Percentiles rank a stretch among this genome's conserved stretches.
Conservation (phyloP, 1,140 invertebrate genomes). For the Chironomus tepperi region DNA sequence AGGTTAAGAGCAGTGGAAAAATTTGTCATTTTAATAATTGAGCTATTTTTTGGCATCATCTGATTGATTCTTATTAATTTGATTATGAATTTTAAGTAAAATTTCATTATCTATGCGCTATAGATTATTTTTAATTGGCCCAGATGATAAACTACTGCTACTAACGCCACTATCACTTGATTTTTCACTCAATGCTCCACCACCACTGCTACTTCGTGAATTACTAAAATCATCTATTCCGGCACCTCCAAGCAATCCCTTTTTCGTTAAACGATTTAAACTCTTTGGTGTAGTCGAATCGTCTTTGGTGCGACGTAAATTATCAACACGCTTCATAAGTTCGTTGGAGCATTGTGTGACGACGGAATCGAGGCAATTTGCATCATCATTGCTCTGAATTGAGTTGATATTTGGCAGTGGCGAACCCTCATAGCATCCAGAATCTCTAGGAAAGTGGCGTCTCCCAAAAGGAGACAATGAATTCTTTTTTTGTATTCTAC, state of each 20-base stretch:
- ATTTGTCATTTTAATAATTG: neutral
- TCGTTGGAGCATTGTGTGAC: constrained; percentile 49
- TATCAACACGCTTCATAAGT: constrained; percentile 46
- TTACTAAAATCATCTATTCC: constrained; percentile 41
- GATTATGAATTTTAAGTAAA: constrained; percentile 16
- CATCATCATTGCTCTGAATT: constrained; percentile 43
- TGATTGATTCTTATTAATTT: constrained; percentile 4
- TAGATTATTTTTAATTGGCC: constrained; percentile 41
- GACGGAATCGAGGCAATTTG: constrained; percentile 45
- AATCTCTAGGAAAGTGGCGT: constrained; percentile 67
- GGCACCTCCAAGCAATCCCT: constrained; percentile 49
- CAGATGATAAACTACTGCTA: constrained; percentile 69
- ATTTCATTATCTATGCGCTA: constrained; percentile 18
- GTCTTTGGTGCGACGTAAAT: constrained; percentile 43
- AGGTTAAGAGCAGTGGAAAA: neutral
- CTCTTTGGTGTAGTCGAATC: constrained; percentile 42
- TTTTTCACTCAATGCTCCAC: constrained; percentile 66
- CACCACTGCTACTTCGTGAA: constrained; percentile 41
- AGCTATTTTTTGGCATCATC: constrained; percentile 15
- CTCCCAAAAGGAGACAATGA: constrained; percentile 57
- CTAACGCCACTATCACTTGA: constrained; percentile 77
- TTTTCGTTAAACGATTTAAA: constrained; percentile 41
- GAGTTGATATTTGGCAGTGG: constrained; percentile 45
- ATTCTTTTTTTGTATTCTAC: constrained; percentile 42
- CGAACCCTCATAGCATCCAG: constrained; percentile 66